Percentiles rank a stretch among this genome's conserved stretches.
phyloP scores from a whole-genome alignment of 2,797 vertebrate genomes.

The Rhynchonycteris naso region DNA sequence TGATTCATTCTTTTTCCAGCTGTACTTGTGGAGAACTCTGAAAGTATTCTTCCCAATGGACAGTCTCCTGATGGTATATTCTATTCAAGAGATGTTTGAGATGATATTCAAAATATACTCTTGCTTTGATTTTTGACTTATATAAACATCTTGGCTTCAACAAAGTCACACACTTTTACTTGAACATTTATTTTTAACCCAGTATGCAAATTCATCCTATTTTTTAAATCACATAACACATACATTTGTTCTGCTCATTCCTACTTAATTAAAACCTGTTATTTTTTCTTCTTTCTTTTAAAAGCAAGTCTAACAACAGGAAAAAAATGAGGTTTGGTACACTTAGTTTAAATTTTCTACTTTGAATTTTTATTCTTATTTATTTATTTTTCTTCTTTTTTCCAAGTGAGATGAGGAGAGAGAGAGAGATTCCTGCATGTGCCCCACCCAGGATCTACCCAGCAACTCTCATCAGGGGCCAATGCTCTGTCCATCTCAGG shows the following conservation, averaged over 20 bases:
- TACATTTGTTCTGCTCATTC: not conserved
- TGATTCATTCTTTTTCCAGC: not conserved
- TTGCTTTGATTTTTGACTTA: slow-evolving; percentile 27
- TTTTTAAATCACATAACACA: not conserved
- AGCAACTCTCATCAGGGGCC: too few relatives aligned
- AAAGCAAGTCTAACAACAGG: not conserved
- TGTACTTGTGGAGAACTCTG: not conserved
- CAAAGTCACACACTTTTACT: not conserved
- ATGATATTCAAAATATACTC: not conserved
- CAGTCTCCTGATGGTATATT: not conserved
- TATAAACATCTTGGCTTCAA: not conserved
- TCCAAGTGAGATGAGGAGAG: too few relatives aligned
- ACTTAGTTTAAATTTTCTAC: not conserved
- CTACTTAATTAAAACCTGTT: not conserved
- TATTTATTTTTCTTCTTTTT: too few relatives aligned
- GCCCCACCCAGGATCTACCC: too few relatives aligned
- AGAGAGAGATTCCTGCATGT: too few relatives aligned
- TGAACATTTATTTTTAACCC: not conserved
- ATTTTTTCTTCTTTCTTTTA: not conserved
- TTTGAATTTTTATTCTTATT: not conserved
- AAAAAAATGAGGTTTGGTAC: not conserved
- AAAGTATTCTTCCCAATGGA: not conserved
- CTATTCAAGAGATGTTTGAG: not conserved
- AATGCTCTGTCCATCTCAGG: too few relatives aligned
- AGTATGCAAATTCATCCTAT: not conserved